Percentiles rank a stretch among this genome's conserved stretches.
Conservation (phyloP, 2,888 invertebrate genomes). For the Beris chalybata region DNA sequence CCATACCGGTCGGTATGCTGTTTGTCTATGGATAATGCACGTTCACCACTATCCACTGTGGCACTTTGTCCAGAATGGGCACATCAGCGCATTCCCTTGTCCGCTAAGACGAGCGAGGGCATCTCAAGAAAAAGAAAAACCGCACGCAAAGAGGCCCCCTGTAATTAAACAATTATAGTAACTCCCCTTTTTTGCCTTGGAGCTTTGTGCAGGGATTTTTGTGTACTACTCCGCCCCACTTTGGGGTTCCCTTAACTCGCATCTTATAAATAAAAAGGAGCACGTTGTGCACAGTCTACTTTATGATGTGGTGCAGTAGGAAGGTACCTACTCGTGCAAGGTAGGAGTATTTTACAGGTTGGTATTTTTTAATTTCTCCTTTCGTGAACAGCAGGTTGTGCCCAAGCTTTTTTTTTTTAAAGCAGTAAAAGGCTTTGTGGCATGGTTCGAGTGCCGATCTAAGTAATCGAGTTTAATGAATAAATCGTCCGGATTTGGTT, state of each 20-base stretch:
- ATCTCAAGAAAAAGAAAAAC: constrained; percentile 41
- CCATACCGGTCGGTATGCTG: neutral
- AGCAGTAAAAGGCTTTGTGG: too few species aligned
- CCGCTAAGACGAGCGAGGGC: constrained; percentile 21
- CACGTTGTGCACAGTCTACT: too few species aligned
- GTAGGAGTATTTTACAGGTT: too few species aligned
- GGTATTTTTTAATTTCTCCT: too few species aligned
- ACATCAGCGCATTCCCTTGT: constrained; percentile 10
- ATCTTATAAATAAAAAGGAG: too few species aligned
- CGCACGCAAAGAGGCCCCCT: constrained; percentile 47
- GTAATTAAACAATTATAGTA: constrained; percentile 58
- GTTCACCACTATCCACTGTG: constrained; percentile 9
- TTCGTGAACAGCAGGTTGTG: too few species aligned
- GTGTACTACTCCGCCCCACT: constrained; percentile 56
- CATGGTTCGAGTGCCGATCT: too few species aligned
- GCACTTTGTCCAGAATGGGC: neutral
- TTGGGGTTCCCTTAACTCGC: constrained; percentile 31
- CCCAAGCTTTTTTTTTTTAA: too few species aligned
- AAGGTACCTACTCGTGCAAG: too few species aligned
- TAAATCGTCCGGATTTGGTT: too few species aligned
- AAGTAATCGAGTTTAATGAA: too few species aligned
- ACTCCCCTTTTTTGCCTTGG: constrained; percentile 56
- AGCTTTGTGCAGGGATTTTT: constrained; percentile 49
- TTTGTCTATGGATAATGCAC: constrained; percentile 14
- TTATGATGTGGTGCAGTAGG: too few species aligned